phyloP scores from a whole-genome alignment of 2,113 vertebrate species.

The Dipodomys spectabilis region DNA sequence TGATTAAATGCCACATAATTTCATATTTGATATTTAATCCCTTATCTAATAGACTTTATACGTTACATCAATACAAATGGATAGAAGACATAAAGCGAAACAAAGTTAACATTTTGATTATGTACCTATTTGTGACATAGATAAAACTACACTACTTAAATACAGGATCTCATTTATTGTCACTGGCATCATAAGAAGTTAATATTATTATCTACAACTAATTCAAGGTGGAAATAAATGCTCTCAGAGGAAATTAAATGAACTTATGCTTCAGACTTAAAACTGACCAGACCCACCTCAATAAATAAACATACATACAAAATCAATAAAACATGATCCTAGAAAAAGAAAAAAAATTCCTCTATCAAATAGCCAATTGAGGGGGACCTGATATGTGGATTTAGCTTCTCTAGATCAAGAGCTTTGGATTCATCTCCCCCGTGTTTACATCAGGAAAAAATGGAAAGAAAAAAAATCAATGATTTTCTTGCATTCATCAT shows the following conservation, averaged over 20 bases:
- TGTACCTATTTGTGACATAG: neutral
- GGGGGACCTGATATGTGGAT: neutral
- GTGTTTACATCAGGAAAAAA: neutral
- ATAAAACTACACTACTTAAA: neutral
- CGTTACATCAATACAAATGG: neutral
- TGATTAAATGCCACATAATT: neutral
- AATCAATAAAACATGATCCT: neutral
- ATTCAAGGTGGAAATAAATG: neutral
- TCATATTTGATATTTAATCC: neutral
- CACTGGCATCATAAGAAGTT: neutral
- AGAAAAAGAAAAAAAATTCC: neutral
- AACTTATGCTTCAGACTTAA: neutral
- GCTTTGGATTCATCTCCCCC: neutral
- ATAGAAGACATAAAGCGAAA: neutral
- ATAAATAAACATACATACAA: neutral
- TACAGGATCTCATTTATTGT: neutral
- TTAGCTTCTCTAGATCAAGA: neutral
- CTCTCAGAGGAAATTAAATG: neutral
- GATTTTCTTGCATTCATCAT: neutral
- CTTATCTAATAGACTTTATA: neutral
- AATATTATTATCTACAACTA: neutral
- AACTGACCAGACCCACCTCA: neutral
- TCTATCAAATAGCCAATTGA: neutral
- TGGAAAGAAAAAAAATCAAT: neutral
- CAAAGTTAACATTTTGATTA: neutral